Evolutionary conservation across 2,888 invertebrate genomes (phyloP), one percentile per base, ranked within the genome.

Genomic region (Dendrolimus pini): DNA sequence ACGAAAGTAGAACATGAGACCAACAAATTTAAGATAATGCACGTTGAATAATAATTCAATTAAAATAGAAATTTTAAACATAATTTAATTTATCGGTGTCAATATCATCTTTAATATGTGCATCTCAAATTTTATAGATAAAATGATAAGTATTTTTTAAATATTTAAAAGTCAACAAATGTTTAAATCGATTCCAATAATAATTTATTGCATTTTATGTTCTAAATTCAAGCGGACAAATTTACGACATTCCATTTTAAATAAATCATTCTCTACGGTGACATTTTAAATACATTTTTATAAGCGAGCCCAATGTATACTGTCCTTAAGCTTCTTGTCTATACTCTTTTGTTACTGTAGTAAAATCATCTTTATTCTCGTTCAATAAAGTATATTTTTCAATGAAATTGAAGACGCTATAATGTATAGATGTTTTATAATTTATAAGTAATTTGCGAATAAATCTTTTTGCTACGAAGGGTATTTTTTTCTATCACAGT

Each of bases 201-300:
- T 64, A 82, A 86, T 87, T 88, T 87, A 89, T 86, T 66, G 76
- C 78, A 69, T 71, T 74, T 77, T 76, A 77, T 80, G 78, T 82
- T 83, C 80, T 78, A 82, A 81, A 77, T 78, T 78, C 74, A 75
- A 87, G 82, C 83, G 82, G 86, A 89, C 89, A 89, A 90, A 90
- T 89, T 90, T 90, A 90, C 81, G 89, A 89, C 82, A 80, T 77
- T 74, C 75, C 69, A 74, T 81, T 75, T 65, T 75, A 72, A 74
- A 87, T 90, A 88, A 89, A 90, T 90, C 88, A 90, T 86, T 83
- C 82, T 73, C 70, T 70, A 71, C 75, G 76, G 80, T 78, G 89
- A 88, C 87, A 75, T 86, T 90, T 90, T 90, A 90, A 90, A 90
- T 90, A 88, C 87, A 89, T 87, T 90, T 90, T 89, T 89, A 89